phyloP scores from a whole-genome alignment of 2,888 invertebrate genomes.

The Sesia apiformis region DNA sequence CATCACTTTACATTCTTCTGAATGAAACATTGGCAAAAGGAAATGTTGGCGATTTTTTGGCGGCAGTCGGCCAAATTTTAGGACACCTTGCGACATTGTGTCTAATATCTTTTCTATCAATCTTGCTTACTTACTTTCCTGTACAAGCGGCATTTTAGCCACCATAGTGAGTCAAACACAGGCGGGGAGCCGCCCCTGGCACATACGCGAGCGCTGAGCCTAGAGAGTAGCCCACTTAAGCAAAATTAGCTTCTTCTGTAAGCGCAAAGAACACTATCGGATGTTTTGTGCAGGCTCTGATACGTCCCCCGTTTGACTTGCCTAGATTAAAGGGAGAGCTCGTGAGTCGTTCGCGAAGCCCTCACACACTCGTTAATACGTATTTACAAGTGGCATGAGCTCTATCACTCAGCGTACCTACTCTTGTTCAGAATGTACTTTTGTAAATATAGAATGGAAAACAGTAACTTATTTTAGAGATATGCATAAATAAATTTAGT shows the following conservation, averaged over 20 bases:
- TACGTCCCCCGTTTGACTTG: constrained; percentile 53
- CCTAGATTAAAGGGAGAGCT: constrained; percentile 47
- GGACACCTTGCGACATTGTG: background rate
- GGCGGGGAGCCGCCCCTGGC: constrained; percentile 38
- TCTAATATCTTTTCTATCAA: background rate
- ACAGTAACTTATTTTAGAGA: too few relatives aligned
- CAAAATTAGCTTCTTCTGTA: constrained; percentile 72
- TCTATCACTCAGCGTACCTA: background rate
- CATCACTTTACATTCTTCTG: too few relatives aligned
- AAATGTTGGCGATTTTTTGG: too few relatives aligned
- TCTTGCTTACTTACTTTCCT: background rate
- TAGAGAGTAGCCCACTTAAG: constrained; percentile 69
- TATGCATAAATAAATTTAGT: too few relatives aligned
- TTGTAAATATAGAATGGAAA: too few relatives aligned
- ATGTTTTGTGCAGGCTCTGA: constrained; percentile 58
- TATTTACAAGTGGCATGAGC: background rate
- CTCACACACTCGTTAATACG: background rate
- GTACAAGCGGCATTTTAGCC: constrained; percentile 42
- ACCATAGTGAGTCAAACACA: constrained; percentile 40
- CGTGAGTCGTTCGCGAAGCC: background rate
- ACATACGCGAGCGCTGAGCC: constrained; percentile 25
- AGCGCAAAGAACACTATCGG: constrained; percentile 69
- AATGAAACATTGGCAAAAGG: too few relatives aligned
- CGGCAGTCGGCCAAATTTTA: too few relatives aligned
- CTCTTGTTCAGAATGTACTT: background rate